Base-by-base conservation (phyloP, 1,140 invertebrate species). In the Rhizoglyphus robini region DNA sequence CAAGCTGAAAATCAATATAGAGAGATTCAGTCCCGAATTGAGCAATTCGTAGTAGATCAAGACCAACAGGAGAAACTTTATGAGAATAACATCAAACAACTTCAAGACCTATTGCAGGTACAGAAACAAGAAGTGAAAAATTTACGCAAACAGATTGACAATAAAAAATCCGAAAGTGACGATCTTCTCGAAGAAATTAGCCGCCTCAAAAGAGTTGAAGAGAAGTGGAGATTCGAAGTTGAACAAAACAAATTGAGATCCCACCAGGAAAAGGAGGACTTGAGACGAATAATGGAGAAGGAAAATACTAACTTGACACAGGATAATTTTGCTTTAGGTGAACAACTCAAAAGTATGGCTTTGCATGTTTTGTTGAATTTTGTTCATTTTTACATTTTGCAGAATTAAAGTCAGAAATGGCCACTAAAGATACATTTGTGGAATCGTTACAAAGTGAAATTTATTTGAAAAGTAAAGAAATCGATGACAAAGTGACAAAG, bases 131-230 rank as follows among this genome's bases (percentile, higher is more conserved):
- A 65, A 31, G 65, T 48, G 36, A 30, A n/a, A 31, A 46, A 29
- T 36, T 31, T 68, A 3, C 30, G 47, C 27, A 25, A 15, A 27
- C 4, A 41, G 1, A 8, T 68, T 25, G 27, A 34, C 20, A 18
- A 25, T 36, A 11, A 20, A 31, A 25, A 23, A 5, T n/a, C 11
- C 29, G 69, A 70, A 32, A 69, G 60, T 27, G 48, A 71, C 29
- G 73, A 77, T 34, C 76, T 90, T n/a, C 20, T 30, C 3, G 27
- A 15, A 11, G 67, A 65, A 13, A 38, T 65, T 34, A 38, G 38
- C n/a, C 23, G 41, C 2, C 27, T 59, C 5, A 51, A 65, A 38
- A 2, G 58, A 23, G 11, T 60, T 18, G 15, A 29, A 27, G 58
- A 60, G 23, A 34, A 46, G 27, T 27, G 2, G 2, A 18, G 27